Base-by-base conservation (phyloP, 2,888 invertebrate species). In the Orgyia antiqua region DNA sequence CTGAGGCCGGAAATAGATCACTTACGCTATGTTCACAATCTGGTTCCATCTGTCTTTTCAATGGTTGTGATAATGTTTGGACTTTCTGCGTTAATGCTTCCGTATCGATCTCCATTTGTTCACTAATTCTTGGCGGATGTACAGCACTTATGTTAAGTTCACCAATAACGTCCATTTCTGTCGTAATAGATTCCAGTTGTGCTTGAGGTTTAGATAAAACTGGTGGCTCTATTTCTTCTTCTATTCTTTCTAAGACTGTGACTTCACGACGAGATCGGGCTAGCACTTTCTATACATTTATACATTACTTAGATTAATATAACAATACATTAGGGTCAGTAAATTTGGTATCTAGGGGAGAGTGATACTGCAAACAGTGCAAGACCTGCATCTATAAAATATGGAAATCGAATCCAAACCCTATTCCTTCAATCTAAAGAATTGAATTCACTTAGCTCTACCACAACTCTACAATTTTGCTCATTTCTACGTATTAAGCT, bases 71-170 rank as follows among this genome's bases (percentile, higher is more conserved):
- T 0, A 59, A 13, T 0, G 58, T 57, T 11, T 56, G 46, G 10
- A 80, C 28, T 17, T 67, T 68, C 37, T 82, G 83, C 6, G 80
- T 79, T 0, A 60, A 62, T 29, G 76, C 32, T 0, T 75, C 66
- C 0, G 64, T 35, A 20, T 76, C 75, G 12, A 54, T 17, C n/a
- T 55, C 55, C 28, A 51, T 39, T 5, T 13, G 36, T 7, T 33
- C 31, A 9, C 42, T 47, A 1, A 45, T 28, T 3, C 45, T 38
- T 15, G 4, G 4, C 3, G 13, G 50, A 0, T 24, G 33, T 12
- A 46, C 47, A 1, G 41, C 27, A 0, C 50, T 36, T 7, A 43
- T 40, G 3, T 3, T 2, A 8, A 35, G 8, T 4, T 31, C 23
- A 6, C 48, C 54, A 0, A 51, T 38, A 2, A 44, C 28, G 5